phyloP scores from a whole-genome alignment of 1,140 invertebrate genomes.

The Dendroctonus ponderosae region DNA sequence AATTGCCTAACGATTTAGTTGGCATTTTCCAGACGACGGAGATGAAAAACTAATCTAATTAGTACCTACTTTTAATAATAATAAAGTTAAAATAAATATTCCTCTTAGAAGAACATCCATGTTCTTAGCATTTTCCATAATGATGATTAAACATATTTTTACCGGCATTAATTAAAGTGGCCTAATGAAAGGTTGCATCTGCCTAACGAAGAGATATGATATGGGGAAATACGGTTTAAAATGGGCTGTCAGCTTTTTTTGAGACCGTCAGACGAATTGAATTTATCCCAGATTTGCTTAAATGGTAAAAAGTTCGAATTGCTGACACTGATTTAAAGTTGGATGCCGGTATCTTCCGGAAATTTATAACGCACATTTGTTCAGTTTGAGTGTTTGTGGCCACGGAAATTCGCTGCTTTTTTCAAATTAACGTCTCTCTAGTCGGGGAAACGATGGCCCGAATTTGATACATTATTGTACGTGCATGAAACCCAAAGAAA shows the following conservation, averaged over 20 bases:
- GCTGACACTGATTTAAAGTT: conserved; percentile 25
- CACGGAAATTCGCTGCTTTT: background rate
- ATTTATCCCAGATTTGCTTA: conserved; percentile 22
- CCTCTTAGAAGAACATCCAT: background rate
- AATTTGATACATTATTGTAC: too few species aligned
- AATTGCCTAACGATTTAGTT: too few species aligned
- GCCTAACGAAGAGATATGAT: conserved; percentile 1
- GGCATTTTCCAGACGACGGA: too few species aligned
- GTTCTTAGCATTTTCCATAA: too few species aligned
- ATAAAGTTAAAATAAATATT: background rate
- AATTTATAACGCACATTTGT: conserved; percentile 25
- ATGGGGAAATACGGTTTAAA: background rate
- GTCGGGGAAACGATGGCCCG: too few species aligned
- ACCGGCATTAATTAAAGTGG: background rate
- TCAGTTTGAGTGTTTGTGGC: conserved; percentile 5
- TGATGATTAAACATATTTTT: too few species aligned
- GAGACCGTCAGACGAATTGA: conserved; percentile 12
- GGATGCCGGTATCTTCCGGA: conserved; percentile 12
- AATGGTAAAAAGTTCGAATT: conserved; percentile 19
- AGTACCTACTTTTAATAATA: too few species aligned
- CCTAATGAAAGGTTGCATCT: background rate
- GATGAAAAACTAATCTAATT: too few species aligned
- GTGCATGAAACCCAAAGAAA: too few species aligned
- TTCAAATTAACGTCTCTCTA: too few species aligned
- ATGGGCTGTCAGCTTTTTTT: conserved; percentile 16